phyloP scores from a whole-genome alignment of 2,113 vertebrate genomes.

The Guaruba guarouba region DNA sequence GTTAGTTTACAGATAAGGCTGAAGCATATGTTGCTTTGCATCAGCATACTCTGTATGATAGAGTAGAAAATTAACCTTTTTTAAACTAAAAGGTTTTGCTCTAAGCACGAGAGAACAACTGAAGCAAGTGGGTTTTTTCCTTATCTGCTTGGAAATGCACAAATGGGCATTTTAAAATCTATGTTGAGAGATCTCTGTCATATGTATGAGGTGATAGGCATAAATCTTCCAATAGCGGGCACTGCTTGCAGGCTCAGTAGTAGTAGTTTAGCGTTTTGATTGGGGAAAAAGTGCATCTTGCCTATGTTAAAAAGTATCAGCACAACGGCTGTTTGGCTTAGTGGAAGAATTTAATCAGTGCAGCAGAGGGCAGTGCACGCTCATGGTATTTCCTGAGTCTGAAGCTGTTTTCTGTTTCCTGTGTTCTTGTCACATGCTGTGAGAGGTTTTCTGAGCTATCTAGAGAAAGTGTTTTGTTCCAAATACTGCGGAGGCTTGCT shows the following conservation, averaged over 20 bases:
- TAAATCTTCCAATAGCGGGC: neutral
- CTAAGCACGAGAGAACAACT: neutral
- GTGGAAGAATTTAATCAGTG: neutral
- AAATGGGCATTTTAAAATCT: neutral
- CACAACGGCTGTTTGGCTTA: fast-evolving
- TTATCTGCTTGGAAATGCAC: neutral
- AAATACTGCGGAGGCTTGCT: neutral
- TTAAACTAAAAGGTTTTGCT: neutral
- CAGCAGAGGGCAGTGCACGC: slow-evolving; percentile 69
- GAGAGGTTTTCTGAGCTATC: neutral
- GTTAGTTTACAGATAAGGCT: neutral
- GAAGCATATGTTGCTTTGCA: neutral
- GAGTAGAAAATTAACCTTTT: neutral
- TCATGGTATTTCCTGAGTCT: neutral
- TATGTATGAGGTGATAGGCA: neutral
- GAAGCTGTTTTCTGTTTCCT: neutral
- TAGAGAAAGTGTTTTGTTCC: neutral
- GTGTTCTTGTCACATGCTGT: neutral
- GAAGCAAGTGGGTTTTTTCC: neutral
- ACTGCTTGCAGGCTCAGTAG: neutral
- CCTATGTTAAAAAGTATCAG: neutral
- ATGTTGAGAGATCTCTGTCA: neutral
- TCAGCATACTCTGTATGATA: neutral
- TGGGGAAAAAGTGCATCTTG: neutral
- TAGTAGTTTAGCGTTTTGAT: neutral